A percentile compares a stretch with the other conserved stretches of the same genome.
Evolutionary conservation across 2,113 vertebrate genomes (phyloP).

Genomic region (Cygnus atratus): DNA sequence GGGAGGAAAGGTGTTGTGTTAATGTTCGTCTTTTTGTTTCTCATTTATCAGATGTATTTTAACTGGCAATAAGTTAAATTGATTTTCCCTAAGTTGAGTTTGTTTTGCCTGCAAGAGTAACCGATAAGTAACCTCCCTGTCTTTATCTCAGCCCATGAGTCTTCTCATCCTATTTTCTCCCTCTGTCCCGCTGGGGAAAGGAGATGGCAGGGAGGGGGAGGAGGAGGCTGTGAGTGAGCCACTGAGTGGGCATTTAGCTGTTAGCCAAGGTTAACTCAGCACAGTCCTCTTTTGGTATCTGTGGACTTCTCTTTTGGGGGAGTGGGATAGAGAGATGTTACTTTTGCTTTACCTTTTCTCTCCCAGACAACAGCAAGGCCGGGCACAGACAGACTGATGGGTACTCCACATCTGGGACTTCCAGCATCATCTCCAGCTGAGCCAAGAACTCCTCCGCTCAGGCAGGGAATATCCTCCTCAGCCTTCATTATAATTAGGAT

Average conservation of each 20-base stretch:
- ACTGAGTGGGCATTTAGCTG: background rate
- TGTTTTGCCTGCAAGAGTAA: background rate
- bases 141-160: background rate
- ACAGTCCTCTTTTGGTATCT: background rate
- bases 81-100: background rate
- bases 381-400: background rate
- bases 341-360: background rate
- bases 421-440: background rate
- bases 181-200: background rate
- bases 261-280: background rate
- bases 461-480: background rate
- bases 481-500: background rate
- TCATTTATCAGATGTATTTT: background rate
- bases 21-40: background rate
- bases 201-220: background rate
- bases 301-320: background rate
- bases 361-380: background rate
- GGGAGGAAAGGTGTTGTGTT: background rate
- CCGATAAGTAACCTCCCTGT: background rate
- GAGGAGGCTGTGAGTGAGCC: background rate
- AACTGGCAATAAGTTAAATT: background rate
- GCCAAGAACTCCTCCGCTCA: rapidly evolving
- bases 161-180: background rate
- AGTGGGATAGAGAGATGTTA: background rate
- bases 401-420: background rate